These are phyloP conservation scores for Aphelenchoides fujianensis DNA, from an alignment of 1,140 invertebrate species.

Conservation along the genomic window DNA sequence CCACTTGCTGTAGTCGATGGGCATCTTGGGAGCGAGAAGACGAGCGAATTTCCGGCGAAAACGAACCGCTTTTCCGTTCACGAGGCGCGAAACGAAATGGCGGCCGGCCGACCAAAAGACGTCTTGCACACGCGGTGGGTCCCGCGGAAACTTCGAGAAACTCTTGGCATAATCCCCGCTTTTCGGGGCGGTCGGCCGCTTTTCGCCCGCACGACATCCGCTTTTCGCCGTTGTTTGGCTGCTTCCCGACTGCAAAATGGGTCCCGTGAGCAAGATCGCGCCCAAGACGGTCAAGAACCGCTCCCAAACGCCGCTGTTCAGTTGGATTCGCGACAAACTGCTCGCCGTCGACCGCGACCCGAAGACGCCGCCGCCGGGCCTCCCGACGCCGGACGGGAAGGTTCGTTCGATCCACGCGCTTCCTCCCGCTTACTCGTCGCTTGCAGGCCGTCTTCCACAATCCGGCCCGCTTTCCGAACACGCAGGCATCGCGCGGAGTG, in stretches of 20 bases:
- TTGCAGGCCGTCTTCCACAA: conserved; percentile 20
- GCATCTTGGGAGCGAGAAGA: too few species aligned
- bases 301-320: conserved; percentile 19
- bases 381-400: conserved; percentile 24
- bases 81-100: not conserved
- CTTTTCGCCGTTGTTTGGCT: not conserved
- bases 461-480: conserved; percentile 40
- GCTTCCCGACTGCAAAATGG: not conserved
- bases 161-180: not conserved
- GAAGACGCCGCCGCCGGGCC: conserved; percentile 14
- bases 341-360: conserved; percentile 23
- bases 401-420: conserved; percentile 6
- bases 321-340: conserved; percentile 27
- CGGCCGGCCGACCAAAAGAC: not conserved
- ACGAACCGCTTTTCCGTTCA: not conserved
- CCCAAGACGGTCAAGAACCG: conserved; percentile 22
- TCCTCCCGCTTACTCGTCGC: not conserved
- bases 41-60: conserved; percentile 16
- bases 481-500: conserved; percentile 30
- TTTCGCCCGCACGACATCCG: not conserved
- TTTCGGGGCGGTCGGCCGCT: not conserved
- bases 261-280: conserved; percentile 27
- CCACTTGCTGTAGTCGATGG: conserved; percentile 52
- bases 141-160: conserved; percentile 3
- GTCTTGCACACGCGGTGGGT: not conserved